Conservation (phyloP, 2,797 vertebrate species). For the Hapalemur alaotrensis region DNA sequence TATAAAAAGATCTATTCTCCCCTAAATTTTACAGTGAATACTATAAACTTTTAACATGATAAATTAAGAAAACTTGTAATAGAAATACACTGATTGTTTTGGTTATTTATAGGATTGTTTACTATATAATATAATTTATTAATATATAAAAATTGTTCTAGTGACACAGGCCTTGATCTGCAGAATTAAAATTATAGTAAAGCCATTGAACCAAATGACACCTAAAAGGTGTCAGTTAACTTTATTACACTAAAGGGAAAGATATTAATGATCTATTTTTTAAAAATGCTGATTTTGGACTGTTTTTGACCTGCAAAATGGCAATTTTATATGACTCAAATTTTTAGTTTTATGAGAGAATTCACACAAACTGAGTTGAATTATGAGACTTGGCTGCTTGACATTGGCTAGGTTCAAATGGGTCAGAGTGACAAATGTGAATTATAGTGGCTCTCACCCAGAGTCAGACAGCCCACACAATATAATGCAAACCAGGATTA, state of each 20-base stretch:
- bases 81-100: not conserved
- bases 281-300: not conserved
- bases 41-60: not conserved
- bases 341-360: not conserved
- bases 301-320: not conserved
- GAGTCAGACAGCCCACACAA: not conserved
- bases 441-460: not conserved
- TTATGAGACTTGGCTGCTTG: not conserved
- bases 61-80: not conserved
- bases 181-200: not conserved
- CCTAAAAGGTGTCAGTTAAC: not conserved
- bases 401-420: not conserved
- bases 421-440: not conserved
- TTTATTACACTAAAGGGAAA: not conserved
- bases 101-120: not conserved
- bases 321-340: constrained; percentile 4
- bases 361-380: not conserved
- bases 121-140: not conserved
- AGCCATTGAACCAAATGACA: not conserved
- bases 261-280: not conserved
- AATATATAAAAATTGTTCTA: not conserved
- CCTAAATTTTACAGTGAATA: not conserved
- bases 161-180: not conserved
- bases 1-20: not conserved
- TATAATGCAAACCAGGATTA: not conserved